phyloP scores from a whole-genome alignment of 2,797 vertebrate genomes.

The Scolopax rusticola region DNA sequence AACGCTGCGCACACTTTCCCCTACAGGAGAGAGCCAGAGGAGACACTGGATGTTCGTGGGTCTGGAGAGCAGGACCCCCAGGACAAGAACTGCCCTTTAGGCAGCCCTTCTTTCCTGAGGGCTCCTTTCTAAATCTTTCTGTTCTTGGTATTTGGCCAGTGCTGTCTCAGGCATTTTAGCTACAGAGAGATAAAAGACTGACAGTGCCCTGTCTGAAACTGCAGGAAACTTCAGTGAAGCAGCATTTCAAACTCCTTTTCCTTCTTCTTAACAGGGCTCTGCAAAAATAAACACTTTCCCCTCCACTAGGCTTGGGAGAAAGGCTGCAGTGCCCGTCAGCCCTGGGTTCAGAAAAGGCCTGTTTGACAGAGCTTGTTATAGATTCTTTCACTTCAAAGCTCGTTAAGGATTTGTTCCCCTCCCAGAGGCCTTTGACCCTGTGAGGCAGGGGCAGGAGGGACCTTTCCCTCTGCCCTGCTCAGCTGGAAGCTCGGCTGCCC shows the following conservation, averaged over 20 bases:
- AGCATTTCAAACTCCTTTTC: neutral
- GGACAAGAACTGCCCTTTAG: neutral
- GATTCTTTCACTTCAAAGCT: neutral
- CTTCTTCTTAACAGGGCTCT: neutral
- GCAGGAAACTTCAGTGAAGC: neutral
- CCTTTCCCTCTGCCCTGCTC: neutral
- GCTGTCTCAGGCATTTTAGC: neutral
- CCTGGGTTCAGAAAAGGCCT: neutral
- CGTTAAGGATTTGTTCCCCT: neutral
- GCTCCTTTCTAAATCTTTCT: neutral
- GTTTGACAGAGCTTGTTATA: accelerated
- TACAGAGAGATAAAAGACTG: neutral
- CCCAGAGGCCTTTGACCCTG: neutral
- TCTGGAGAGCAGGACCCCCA: neutral
- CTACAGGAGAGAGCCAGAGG: constrained; percentile 54
- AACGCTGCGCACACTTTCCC: constrained; percentile 81
- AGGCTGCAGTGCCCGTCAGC: accelerated
- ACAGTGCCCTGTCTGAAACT: neutral
- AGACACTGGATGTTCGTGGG: neutral
- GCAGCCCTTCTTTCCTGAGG: neutral
- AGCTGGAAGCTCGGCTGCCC: neutral
- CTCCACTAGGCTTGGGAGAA: neutral
- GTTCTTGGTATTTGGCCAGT: neutral
- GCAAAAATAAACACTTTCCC: neutral
- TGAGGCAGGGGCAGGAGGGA: neutral